Evolutionary conservation across 2,888 invertebrate genomes (phyloP).

Genomic region (Slavum lentiscoides): DNA sequence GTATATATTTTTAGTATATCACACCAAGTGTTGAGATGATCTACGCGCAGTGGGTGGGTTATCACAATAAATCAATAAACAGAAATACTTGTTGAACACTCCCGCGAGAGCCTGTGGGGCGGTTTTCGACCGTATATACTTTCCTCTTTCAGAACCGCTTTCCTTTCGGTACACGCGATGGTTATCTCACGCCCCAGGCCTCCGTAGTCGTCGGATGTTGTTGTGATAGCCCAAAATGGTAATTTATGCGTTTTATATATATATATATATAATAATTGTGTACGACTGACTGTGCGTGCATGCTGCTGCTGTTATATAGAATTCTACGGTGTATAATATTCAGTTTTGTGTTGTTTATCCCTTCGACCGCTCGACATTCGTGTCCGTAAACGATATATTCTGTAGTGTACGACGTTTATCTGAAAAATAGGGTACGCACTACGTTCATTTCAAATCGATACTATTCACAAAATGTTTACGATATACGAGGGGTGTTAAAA

Average conservation of each 20-base stretch:
- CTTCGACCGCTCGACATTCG: too few species aligned
- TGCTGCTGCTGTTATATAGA: too few species aligned
- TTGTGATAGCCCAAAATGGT: conserved; percentile 26
- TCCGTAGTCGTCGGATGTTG: not conserved
- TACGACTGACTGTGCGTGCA: too few species aligned
- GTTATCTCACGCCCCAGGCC: conserved; percentile 25
- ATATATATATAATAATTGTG: not conserved
- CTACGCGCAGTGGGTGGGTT: conserved; percentile 38
- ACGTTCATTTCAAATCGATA: too few species aligned
- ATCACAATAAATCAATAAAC: conserved; percentile 48
- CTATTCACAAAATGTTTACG: too few species aligned
- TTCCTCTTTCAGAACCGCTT: conserved; percentile 17
- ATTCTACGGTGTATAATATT: too few species aligned
- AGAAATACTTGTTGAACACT: conserved; percentile 47
- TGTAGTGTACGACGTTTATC: too few species aligned
- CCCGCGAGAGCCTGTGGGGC: conserved; percentile 37
- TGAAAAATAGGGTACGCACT: too few species aligned
- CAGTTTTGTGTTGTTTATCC: too few species aligned
- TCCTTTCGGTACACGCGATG: conserved; percentile 18
- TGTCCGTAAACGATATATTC: too few species aligned
- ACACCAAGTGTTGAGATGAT: conserved; percentile 51
- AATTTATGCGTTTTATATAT: conserved; percentile 24
- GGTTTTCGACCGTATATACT: conserved; percentile 10
- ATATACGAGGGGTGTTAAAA: too few species aligned
- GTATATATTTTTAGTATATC: conserved; percentile 36